Conservation (phyloP, 2,797 vertebrate genomes). For the Enteromius trimaculatus region DNA sequence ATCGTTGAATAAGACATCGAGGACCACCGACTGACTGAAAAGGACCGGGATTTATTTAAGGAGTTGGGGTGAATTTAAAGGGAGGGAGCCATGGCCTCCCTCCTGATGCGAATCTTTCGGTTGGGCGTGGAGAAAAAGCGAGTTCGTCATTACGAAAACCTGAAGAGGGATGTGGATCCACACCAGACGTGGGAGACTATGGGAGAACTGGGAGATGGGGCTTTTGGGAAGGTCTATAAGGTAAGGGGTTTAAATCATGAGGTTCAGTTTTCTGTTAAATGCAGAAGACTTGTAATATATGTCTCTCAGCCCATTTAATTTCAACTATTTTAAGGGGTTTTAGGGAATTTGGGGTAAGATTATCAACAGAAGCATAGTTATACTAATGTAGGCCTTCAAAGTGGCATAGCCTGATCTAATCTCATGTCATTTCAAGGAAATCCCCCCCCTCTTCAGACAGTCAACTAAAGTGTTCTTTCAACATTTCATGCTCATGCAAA, state of each 20-base stretch:
- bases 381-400: background rate
- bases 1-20: background rate
- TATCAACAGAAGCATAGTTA: background rate
- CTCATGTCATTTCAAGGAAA: background rate
- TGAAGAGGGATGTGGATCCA: slow-evolving; percentile 66
- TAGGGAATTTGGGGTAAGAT: background rate
- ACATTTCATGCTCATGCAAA: background rate
- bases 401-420: background rate
- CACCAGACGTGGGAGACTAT: slow-evolving; percentile 61
- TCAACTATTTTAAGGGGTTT: background rate
- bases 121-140: slow-evolving; percentile 67
- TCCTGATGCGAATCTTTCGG: slow-evolving; percentile 69
- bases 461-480: background rate
- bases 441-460: background rate
- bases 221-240: slow-evolving; percentile 74
- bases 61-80: background rate
- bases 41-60: background rate
- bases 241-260: slow-evolving; percentile 48
- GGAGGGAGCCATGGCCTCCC: slow-evolving; percentile 60
- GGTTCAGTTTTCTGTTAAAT: background rate
- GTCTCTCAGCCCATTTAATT: background rate
- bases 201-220: slow-evolving; percentile 70
- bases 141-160: slow-evolving; percentile 64
- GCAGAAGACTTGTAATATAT: background rate
- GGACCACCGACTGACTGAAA: background rate